Evolutionary conservation across 2,888 invertebrate genomes (phyloP).

Genomic region (Gandaritis pyraliata): DNA sequence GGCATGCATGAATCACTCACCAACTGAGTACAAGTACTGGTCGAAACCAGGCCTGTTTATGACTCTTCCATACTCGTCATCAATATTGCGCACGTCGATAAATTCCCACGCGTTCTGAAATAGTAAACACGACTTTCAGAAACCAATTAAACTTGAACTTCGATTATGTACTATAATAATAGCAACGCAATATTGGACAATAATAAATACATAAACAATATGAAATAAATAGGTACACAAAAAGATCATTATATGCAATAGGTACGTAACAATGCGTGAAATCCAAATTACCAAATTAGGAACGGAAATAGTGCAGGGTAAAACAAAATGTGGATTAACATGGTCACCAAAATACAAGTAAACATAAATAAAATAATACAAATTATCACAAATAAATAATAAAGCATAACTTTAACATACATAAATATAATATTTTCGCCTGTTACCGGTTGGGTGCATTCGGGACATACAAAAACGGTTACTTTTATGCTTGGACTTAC

Average conservation of each 20-base stretch:
- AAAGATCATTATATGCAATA: conserved; percentile 11
- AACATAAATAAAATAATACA: conserved; percentile 19
- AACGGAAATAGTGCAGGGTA: conserved; percentile 30
- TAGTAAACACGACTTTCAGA: conserved; percentile 21
- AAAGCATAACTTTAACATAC: conserved; percentile 23
- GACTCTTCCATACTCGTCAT: conserved; percentile 75
- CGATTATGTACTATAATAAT: background rate
- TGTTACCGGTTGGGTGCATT: conserved; percentile 37
- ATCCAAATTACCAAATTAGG: conserved; percentile 20
- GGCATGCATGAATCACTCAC: conserved; percentile 61
- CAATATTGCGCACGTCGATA: conserved; percentile 67
- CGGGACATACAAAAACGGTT: conserved; percentile 44
- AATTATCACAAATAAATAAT: conserved; percentile 27
- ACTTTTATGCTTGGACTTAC: conserved; percentile 77
- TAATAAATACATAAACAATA: conserved; percentile 17
- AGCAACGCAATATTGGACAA: conserved; percentile 8
- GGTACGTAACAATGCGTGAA: conserved; percentile 19
- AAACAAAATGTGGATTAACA: conserved; percentile 31
- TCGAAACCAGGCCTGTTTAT: conserved; percentile 86
- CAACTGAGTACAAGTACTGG: conserved; percentile 76
- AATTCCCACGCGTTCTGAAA: conserved; percentile 86
- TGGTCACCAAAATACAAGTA: conserved; percentile 20
- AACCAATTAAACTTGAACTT: conserved; percentile 9
- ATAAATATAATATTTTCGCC: conserved; percentile 29
- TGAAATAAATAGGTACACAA: conserved; percentile 4